Conservation (phyloP, 1,140 invertebrate genomes). For the Thaumatotibia leucotreta region DNA sequence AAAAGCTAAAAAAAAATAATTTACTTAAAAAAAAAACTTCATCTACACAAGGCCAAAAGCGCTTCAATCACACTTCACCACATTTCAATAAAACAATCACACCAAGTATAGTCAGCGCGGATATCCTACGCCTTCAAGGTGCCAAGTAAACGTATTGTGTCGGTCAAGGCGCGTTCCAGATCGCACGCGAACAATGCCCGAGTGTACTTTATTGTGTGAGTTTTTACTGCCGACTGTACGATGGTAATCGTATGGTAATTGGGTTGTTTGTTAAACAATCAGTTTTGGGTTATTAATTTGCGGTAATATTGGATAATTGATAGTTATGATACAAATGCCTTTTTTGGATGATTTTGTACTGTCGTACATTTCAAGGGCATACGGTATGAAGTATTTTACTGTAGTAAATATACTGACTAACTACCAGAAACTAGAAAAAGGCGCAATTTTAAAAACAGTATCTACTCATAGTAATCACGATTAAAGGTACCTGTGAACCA, state of each 20-base stretch:
- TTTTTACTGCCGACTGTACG: not conserved
- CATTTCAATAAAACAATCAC: not conserved
- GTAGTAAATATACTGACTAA: too few species aligned
- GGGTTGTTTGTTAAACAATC: not conserved
- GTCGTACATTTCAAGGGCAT: too few species aligned
- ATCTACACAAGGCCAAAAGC: not conserved
- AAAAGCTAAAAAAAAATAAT: too few species aligned
- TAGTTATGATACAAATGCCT: too few species aligned
- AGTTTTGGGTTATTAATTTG: slow-evolving; percentile 2
- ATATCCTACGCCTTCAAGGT: not conserved
- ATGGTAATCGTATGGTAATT: slow-evolving; percentile 1
- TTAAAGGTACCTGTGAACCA: too few species aligned
- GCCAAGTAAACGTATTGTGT: slow-evolving; percentile 5
- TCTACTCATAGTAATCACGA: too few species aligned
- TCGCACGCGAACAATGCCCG: slow-evolving; percentile 25
- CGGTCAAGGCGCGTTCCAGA: slow-evolving; percentile 32
- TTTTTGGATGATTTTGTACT: too few species aligned
- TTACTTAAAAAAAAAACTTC: too few species aligned
- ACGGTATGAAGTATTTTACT: too few species aligned
- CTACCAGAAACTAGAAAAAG: too few species aligned
- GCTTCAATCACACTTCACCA: not conserved
- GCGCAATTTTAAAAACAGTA: too few species aligned
- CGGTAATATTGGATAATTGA: too few species aligned
- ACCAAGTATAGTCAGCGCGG: not conserved
- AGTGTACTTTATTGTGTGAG: slow-evolving; percentile 13